Conservation (phyloP, 37 sponge, comb jelly and placozoan genomes). For the Diacarnus erythraeanus region DNA sequence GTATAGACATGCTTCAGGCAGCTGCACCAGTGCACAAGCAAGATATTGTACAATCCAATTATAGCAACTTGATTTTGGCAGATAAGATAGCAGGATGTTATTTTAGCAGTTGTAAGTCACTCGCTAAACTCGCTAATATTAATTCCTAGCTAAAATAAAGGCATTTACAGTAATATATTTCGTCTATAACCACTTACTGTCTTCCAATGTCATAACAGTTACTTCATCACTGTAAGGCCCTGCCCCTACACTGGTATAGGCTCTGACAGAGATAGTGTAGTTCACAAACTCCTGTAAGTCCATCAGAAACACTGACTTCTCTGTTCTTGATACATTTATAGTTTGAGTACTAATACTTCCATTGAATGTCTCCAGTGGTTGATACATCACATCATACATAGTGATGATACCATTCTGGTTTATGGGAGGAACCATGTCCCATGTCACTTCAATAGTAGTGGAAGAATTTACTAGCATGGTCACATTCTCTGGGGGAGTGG, state of each 20-base stretch:
- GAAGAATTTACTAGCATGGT: neutral
- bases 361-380: neutral
- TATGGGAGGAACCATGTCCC: conserved; percentile 12
- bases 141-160: too few relatives aligned
- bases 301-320: neutral
- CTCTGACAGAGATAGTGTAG: conserved; percentile 40
- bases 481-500: conserved; percentile 21
- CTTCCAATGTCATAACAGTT: conserved; percentile 20
- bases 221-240: conserved; percentile 21
- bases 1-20: too few relatives aligned
- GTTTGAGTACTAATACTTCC: neutral
- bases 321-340: neutral
- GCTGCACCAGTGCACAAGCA: too few relatives aligned
- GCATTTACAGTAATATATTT: neutral
- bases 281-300: conserved; percentile 11
- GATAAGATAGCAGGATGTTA: too few relatives aligned
- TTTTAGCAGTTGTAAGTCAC: too few relatives aligned
- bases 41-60: too few relatives aligned
- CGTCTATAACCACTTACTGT: conserved; percentile 13
- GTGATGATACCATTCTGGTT: conserved; percentile 23
- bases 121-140: too few relatives aligned
- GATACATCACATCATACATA: conserved; percentile 8
- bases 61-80: too few relatives aligned
- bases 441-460: conserved; percentile 4
- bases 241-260: conserved; percentile 20